Conservation (phyloP, 2,888 invertebrate species). For the Nomada flava region DNA sequence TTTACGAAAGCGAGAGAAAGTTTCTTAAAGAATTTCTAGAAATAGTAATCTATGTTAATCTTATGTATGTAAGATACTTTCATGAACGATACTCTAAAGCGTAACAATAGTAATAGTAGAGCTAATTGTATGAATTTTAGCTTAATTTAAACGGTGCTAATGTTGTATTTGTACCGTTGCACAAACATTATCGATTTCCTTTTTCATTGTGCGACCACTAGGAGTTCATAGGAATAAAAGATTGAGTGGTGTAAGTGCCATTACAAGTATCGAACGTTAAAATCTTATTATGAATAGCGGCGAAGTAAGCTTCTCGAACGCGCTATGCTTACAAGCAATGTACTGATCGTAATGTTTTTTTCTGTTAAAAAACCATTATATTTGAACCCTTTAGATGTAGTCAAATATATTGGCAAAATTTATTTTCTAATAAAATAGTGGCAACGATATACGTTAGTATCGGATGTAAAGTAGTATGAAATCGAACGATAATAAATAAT, state of each 20-base stretch:
- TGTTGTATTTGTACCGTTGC: slow-evolving; percentile 33
- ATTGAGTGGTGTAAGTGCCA: slow-evolving; percentile 17
- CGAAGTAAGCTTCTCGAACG: background rate
- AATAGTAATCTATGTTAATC: slow-evolving; percentile 50
- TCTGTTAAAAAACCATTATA: background rate
- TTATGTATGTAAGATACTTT: slow-evolving; percentile 62
- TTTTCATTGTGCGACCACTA: slow-evolving; percentile 28
- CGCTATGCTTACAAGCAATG: slow-evolving; percentile 1
- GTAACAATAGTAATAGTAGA: slow-evolving; percentile 34
- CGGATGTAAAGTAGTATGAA: no score
- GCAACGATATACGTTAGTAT: no score
- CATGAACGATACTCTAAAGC: slow-evolving; percentile 59
- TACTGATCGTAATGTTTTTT: background rate
- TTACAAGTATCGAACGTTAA: slow-evolving; percentile 26
- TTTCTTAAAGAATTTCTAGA: slow-evolving; percentile 51
- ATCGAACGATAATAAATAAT: no score
- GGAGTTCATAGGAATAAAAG: slow-evolving; percentile 34
- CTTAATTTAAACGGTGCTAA: slow-evolving; percentile 39
- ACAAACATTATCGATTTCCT: slow-evolving; percentile 2
- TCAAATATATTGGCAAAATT: no score
- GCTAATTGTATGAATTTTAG: slow-evolving; percentile 37
- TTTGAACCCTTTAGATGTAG: no score
- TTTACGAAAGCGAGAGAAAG: slow-evolving; percentile 68
- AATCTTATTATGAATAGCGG: slow-evolving; percentile 14
- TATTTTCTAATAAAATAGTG: no score